Evolutionary conservation across 1,140 invertebrate genomes (phyloP).

Genomic region (Parasteatoda tepidariorum): DNA sequence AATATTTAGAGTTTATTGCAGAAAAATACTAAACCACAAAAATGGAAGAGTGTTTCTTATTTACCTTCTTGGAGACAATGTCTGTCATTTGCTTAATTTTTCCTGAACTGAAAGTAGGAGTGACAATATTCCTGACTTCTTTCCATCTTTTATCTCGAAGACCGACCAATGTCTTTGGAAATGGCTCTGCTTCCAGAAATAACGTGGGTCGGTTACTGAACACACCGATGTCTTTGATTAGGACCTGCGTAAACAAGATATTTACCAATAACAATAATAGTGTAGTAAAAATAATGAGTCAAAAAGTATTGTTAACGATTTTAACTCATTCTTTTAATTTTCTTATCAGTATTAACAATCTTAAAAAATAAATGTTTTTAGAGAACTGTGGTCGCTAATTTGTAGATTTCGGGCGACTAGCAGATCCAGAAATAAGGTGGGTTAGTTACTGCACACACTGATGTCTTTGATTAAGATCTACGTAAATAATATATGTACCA

Average conservation of each 20-base stretch:
- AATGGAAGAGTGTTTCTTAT: not conserved
- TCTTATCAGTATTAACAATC: too few relatives aligned
- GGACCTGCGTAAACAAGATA: conserved; percentile 27
- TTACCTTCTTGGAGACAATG: conserved; percentile 65
- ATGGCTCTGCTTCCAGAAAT: conserved; percentile 65
- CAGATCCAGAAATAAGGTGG: conserved; percentile 65
- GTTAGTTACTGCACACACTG: conserved; percentile 65
- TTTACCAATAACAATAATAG: too few relatives aligned
- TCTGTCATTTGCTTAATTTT: conserved; percentile 70
- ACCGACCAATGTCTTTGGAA: conserved; percentile 65
- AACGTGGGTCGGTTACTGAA: conserved; percentile 66
- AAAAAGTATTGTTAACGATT: too few relatives aligned
- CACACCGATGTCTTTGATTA: conserved; percentile 65
- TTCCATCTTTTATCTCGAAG: conserved; percentile 70
- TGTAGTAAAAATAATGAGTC: too few relatives aligned
- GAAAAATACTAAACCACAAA: too few relatives aligned
- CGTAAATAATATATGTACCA: too few relatives aligned
- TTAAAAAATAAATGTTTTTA: too few relatives aligned
- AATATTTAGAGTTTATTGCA: too few relatives aligned
- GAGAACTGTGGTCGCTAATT: too few relatives aligned
- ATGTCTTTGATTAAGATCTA: conserved; percentile 65
- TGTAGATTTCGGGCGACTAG: too few relatives aligned
- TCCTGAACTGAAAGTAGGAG: conserved; percentile 71
- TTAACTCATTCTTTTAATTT: too few relatives aligned
- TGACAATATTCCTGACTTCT: conserved; percentile 69